Percentiles rank a stretch among this genome's conserved stretches.
Conservation (phyloP, 35 echinoderm and acorn worm species). For the Ptychodera flava region DNA sequence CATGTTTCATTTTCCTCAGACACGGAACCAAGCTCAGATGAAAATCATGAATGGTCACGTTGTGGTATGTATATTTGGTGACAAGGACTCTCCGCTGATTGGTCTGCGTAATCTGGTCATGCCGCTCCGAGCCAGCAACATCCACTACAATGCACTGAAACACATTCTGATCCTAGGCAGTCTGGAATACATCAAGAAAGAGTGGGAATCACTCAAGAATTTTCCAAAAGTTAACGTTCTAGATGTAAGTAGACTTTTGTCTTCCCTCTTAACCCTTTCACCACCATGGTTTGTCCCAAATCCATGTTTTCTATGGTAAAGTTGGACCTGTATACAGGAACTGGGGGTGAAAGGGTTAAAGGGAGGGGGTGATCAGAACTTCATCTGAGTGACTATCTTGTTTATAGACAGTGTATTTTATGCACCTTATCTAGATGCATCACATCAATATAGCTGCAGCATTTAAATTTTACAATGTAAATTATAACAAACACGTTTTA, state of each 20-base stretch:
- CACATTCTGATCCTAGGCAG: constrained; percentile 79
- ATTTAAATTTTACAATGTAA: too few relatives aligned
- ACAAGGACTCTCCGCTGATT: constrained; percentile 60
- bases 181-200: constrained; percentile 68
- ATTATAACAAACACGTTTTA: too few relatives aligned
- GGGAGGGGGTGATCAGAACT: too few relatives aligned
- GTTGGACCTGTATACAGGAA: too few relatives aligned
- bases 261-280: too few relatives aligned
- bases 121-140: constrained; percentile 93
- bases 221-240: constrained; percentile 85
- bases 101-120: constrained; percentile 97
- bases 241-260: constrained; percentile 88
- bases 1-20: constrained; percentile 11
- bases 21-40: constrained; percentile 32
- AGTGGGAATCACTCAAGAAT: constrained; percentile 96
- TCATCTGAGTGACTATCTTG: too few relatives aligned
- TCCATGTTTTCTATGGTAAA: too few relatives aligned
- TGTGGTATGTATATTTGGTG: constrained; percentile 81
- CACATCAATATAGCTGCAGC: too few relatives aligned
- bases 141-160: constrained; percentile 87
- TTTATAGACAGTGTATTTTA: too few relatives aligned
- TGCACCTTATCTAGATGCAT: too few relatives aligned
- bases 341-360: too few relatives aligned
- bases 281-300: too few relatives aligned
- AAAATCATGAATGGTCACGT: constrained; percentile 61